These are phyloP conservation scores for Coleophora flavipennella DNA, from an alignment of 2,888 invertebrate species.

Conservation along the genomic window DNA sequence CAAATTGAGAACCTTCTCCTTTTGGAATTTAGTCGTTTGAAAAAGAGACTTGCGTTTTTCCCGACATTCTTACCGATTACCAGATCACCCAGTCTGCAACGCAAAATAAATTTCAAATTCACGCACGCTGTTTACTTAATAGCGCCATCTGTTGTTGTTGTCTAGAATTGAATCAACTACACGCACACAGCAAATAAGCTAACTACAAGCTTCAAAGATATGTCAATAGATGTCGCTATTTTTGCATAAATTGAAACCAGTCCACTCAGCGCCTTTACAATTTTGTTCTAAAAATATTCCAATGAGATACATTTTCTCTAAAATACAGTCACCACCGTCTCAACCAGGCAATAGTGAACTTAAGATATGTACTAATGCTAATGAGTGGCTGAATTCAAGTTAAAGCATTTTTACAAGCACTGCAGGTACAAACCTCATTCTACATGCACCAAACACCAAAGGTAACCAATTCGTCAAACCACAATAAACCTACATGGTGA, in stretches of 20 bases:
- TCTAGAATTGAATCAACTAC: conserved; percentile 6
- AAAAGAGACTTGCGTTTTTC: too few species aligned
- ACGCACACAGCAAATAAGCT: conserved; percentile 7
- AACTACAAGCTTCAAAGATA: conserved; percentile 13
- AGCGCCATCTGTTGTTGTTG: conserved; percentile 46
- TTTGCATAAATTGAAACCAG: conserved; percentile 49
- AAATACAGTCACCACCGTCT: conserved; percentile 12
- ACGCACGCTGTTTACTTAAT: conserved; percentile 7
- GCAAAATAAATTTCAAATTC: too few species aligned
- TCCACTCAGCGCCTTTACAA: conserved; percentile 25
- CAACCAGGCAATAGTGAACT: conserved; percentile 51
- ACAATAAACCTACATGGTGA: too few species aligned
- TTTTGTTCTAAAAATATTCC: conserved; percentile 36
- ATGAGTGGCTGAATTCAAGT: conserved; percentile 56
- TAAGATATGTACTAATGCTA: conserved; percentile 25
- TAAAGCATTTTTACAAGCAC: conserved; percentile 29
- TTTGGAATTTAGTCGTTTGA: too few species aligned
- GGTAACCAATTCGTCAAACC: too few species aligned
- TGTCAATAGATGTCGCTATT: conserved; percentile 59
- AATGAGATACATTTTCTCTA: conserved; percentile 35
- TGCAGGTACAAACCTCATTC: conserved; percentile 18
- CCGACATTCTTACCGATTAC: too few species aligned
- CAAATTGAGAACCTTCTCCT: too few species aligned
- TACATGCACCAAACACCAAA: conserved; percentile 18
- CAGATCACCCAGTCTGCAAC: too few species aligned